Evolutionary conservation across 2,113 vertebrate species (phyloP).

Genomic region (Seriola aureovittata): DNA sequence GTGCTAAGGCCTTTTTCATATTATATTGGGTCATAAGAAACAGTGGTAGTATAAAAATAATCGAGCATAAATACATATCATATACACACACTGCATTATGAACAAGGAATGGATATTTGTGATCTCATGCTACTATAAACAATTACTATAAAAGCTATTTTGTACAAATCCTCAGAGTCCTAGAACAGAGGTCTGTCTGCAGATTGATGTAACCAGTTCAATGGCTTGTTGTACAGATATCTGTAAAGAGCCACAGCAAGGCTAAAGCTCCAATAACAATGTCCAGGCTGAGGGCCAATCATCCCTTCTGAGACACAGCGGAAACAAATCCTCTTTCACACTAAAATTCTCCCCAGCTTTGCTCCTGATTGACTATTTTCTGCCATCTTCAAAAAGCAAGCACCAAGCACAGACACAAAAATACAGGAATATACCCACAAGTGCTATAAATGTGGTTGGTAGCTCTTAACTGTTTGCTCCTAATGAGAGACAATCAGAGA

Average conservation of each 20-base stretch:
- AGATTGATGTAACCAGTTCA: constrained; percentile 44
- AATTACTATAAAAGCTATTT: constrained; percentile 1
- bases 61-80: background rate
- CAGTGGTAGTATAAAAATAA: background rate
- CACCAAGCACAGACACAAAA: background rate
- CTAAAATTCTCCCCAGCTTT: constrained; percentile 39
- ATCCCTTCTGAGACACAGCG: constrained; percentile 41
- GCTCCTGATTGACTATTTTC: constrained; percentile 53
- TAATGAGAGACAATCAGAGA: constrained; percentile 77
- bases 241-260: constrained; percentile 40
- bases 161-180: constrained; percentile 6
- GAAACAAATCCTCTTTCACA: constrained; percentile 64
- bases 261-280: constrained; percentile 51
- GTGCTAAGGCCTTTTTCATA: background rate
- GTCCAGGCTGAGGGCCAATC: constrained; percentile 65
- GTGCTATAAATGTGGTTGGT: constrained; percentile 56
- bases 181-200: constrained; percentile 7
- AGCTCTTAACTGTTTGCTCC: constrained; percentile 68
- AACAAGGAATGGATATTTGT: background rate
- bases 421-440: constrained; percentile 23
- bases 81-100: background rate
- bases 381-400: constrained; percentile 36
- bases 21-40: background rate
- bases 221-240: constrained; percentile 34
- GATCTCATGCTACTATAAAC: background rate